Conservation (phyloP, 2,797 vertebrate genomes). For the Characodon lateralis region DNA sequence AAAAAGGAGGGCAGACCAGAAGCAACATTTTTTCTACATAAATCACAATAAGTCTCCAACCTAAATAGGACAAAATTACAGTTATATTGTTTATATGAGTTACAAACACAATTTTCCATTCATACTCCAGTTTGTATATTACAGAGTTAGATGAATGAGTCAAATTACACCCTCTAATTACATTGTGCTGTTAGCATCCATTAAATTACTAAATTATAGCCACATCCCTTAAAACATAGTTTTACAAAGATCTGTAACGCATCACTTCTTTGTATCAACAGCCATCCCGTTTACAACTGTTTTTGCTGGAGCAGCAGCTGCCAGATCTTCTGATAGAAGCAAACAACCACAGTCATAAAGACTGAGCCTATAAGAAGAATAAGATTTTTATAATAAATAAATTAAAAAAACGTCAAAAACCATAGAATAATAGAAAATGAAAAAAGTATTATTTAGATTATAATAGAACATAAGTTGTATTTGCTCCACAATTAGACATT, state of each 20-base stretch:
- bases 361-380: background rate
- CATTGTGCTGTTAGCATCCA: background rate
- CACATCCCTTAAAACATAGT: constrained; percentile 1
- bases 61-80: background rate
- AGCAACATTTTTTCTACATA: background rate
- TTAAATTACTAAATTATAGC: background rate
- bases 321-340: background rate
- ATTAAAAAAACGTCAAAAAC: background rate
- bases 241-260: background rate
- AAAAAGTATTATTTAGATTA: too few relatives aligned
- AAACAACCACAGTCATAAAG: background rate
- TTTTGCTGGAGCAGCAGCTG: background rate
- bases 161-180: background rate
- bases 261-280: background rate
- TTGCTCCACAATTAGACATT: too few relatives aligned
- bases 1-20: background rate
- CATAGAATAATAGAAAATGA: too few relatives aligned
- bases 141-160: background rate
- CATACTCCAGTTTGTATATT: background rate
- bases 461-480: too few relatives aligned
- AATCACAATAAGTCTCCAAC: background rate
- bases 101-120: background rate
- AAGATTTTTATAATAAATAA: too few relatives aligned
- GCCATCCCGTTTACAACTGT: background rate
- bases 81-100: background rate